These are phyloP conservation scores for Rhombomys opimus DNA, from an alignment of 2,113 vertebrate genomes.

Conservation along the genomic window DNA sequence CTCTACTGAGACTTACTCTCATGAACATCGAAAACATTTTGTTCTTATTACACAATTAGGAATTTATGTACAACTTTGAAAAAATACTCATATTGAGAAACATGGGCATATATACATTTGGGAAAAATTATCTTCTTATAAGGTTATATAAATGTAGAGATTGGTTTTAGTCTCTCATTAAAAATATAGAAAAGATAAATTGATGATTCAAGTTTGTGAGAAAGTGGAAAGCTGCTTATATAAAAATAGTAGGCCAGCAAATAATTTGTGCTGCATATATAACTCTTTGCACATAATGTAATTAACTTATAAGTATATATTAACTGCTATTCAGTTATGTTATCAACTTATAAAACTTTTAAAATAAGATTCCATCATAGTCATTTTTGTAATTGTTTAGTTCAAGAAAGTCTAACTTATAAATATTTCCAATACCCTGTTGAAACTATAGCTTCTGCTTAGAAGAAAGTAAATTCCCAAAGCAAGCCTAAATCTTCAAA, in stretches of 20 bases:
- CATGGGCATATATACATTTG: neutral
- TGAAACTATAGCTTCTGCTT: slow-evolving; percentile 28
- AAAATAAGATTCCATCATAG: neutral
- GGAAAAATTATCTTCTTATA: neutral
- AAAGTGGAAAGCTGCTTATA: neutral
- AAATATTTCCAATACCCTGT: slow-evolving; percentile 11
- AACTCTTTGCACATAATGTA: neutral
- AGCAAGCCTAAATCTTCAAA: slow-evolving; percentile 48
- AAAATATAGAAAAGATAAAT: neutral
- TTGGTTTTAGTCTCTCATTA: neutral
- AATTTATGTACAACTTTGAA: neutral
- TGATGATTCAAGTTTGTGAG: slow-evolving; percentile 5
- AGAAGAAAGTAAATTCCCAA: slow-evolving; percentile 41
- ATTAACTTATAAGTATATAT: neutral
- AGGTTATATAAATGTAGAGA: neutral
- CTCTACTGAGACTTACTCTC: neutral
- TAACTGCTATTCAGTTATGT: neutral
- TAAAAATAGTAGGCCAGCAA: neutral
- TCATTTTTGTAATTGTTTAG: slow-evolving; percentile 24
- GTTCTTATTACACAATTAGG: neutral
- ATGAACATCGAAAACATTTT: neutral
- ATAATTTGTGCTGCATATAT: neutral
- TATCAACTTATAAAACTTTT: slow-evolving; percentile 17
- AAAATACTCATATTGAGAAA: neutral
- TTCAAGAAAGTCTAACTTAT: neutral